These are phyloP conservation scores for Perca schrenkii DNA, from an alignment of 2,113 vertebrate genomes.

Conservation along the genomic window DNA sequence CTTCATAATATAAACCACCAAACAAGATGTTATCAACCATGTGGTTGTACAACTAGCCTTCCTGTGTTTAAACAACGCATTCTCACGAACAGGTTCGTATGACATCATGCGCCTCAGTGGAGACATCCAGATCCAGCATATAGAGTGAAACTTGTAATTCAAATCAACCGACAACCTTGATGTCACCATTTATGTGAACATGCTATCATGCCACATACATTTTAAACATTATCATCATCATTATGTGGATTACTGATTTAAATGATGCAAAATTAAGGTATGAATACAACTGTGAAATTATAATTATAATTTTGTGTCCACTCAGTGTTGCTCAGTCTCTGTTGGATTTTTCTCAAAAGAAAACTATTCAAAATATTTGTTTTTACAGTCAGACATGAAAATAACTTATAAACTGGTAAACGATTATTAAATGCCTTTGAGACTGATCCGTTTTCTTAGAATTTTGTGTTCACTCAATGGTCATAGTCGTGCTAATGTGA, in stretches of 20 bases:
- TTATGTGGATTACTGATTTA: neutral
- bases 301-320: neutral
- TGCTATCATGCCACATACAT: neutral
- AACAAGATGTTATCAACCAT: neutral
- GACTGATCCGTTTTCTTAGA: neutral
- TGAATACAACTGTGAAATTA: neutral
- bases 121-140: neutral
- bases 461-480: neutral
- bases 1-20: neutral
- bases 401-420: neutral
- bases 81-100: too few relatives aligned
- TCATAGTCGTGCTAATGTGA: neutral
- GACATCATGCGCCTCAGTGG: neutral
- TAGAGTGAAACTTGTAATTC: constrained; percentile 37
- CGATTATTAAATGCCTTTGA: neutral
- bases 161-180: constrained; percentile 6
- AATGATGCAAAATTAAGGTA: neutral
- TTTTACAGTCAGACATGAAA: constrained; percentile 3
- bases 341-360: neutral
- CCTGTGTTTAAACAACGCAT: neutral
- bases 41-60: constrained; percentile 16
- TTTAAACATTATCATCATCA: neutral
- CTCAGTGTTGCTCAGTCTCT: neutral
- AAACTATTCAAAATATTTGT: neutral
- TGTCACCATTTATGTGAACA: constrained; percentile 11